Conservation (phyloP, 2,888 invertebrate species). For the Netelia inedita region DNA sequence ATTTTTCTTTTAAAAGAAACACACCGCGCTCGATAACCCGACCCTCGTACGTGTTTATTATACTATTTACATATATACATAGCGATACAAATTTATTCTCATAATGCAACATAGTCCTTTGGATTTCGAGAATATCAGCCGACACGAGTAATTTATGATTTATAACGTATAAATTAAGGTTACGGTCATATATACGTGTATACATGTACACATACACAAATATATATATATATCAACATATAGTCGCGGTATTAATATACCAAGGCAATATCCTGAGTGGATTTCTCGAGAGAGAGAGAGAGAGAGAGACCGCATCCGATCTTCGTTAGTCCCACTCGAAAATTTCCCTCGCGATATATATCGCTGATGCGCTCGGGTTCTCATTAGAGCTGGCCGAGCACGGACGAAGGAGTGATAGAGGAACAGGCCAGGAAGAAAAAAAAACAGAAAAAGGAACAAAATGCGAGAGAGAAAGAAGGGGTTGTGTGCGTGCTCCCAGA, state of each 20-base stretch:
- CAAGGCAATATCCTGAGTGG: neutral
- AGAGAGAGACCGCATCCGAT: conserved; percentile 40
- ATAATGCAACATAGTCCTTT: conserved; percentile 62
- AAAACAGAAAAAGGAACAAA: conserved; percentile 20
- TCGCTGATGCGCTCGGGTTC: conserved; percentile 36
- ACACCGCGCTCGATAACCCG: conserved; percentile 10
- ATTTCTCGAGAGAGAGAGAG: neutral
- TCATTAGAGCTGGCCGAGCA: conserved; percentile 54
- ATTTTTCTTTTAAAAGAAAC: neutral
- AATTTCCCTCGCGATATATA: conserved; percentile 38
- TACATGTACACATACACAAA: neutral
- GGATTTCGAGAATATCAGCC: conserved; percentile 39
- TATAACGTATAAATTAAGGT: conserved; percentile 58
- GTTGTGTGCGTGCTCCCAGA: conserved; percentile 33
- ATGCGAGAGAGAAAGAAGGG: conserved; percentile 19
- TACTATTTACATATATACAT: conserved; percentile 7
- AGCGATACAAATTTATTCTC: conserved; percentile 59
- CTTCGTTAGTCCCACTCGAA: conserved; percentile 58
- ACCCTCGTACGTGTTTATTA: neutral
- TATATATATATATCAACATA: neutral
- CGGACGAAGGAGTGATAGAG: neutral
- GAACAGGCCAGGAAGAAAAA: conserved; percentile 13
- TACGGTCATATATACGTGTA: too few relatives aligned
- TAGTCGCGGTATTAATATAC: neutral
- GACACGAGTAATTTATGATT: conserved; percentile 64